Conservation (phyloP, 2,888 invertebrate species). For the Dorcus parallelipipedus region DNA sequence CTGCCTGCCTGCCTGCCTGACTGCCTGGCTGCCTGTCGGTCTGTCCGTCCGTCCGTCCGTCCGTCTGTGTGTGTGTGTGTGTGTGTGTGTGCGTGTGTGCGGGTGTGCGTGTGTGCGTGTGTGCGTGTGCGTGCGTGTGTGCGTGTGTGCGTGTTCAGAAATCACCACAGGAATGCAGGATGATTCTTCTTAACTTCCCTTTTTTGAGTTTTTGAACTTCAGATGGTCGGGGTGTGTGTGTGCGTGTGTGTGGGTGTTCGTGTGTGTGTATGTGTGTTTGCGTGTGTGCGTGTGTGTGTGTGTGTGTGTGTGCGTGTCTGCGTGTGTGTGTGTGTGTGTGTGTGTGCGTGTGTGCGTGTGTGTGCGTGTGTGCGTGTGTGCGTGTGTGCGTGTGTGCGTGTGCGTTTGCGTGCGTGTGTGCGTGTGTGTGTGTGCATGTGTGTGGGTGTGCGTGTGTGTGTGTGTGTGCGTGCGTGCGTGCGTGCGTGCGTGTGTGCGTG, state of each 20-base stretch:
- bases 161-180: no score
- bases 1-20: neutral
- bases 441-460: constrained; percentile 1
- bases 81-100: constrained; percentile 1
- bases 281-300: neutral
- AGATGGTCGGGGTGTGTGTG: neutral
- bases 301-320: constrained; percentile 1
- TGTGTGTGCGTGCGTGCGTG: neutral
- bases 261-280: constrained; percentile 3
- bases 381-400: neutral
- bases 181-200: no score
- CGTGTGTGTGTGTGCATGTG: neutral
- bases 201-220: neutral
- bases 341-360: constrained; percentile 2
- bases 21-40: neutral
- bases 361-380: constrained; percentile 2
- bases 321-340: constrained; percentile 2
- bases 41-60: no score
- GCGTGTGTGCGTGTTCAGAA: neutral
- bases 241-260: constrained; percentile 2
- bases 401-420: constrained; percentile 1
- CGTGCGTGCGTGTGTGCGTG: constrained; percentile 1
- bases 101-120: constrained; percentile 1
- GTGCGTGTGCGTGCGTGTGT: constrained; percentile 1
- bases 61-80: constrained; percentile 4